Base-by-base conservation (phyloP, 92 coral and sea anemone genomes). In the Chrysogorgia sp. region DNA sequence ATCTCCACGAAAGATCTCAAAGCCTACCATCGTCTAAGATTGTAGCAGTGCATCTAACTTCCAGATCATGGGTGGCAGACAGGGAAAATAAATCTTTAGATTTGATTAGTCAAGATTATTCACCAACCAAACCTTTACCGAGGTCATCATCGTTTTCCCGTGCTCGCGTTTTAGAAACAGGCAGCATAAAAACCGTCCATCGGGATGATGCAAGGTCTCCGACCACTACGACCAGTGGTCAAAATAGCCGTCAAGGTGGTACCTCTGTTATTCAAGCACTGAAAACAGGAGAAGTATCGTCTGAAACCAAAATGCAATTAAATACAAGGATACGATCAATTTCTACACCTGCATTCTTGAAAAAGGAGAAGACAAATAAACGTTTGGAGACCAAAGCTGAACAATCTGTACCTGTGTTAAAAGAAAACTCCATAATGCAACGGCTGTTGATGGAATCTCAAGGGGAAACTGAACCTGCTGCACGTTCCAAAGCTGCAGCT, bases 121-220 rank as follows among this genome's bases (percentile, higher is more conserved):
- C 29, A 57, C 49, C 49, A 21, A 26, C 14, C 19, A 23, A 69
- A 23, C 60, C 1, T 33, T 56, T 52, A n/a, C 79, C 79, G 22
- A 72, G 79, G 52, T 72, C 79, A 2, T 72, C 79, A 25, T 72
- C 79, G 22, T 53, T 72, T 34, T 72, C 79, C 50, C 79, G 79
- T 12, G 79, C 79, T 34, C 79, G 53, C 28, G 77, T 71, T 20
- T 20, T 71, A 23, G 77, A 71, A 71, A 31, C 79, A 53, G 55
- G 49, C 34, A 56, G 65, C 25, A 52, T 56, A 1, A 72, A 55
- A 32, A 55, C 64, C n/a, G 65, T 53, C 0, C 64, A 52, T 3
- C 37, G 52, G 21, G 64, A 56, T 56, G 64, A 72, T 32, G 35
- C 63, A 31, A 53, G 33, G 25, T 34, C 79, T 34, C 65, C 65